Conservation (phyloP, 2,797 vertebrate genomes). For the Antrozous pallidus region DNA sequence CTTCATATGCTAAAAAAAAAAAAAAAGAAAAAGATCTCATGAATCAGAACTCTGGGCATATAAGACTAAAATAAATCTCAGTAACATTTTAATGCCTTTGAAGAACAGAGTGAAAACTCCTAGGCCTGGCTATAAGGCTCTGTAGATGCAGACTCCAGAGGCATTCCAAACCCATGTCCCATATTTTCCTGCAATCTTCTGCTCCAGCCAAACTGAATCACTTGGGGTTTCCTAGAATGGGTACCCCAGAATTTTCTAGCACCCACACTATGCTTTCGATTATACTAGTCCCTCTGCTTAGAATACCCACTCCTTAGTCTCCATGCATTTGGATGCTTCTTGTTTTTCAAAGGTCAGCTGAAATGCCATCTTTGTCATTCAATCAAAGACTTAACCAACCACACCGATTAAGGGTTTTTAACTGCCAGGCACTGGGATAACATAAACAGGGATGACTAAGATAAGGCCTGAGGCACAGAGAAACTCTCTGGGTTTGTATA, state of each 20-base stretch:
- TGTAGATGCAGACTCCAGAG: not conserved
- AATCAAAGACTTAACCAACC: slow-evolving; percentile 33
- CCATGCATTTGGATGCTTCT: not conserved
- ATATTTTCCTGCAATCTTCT: not conserved
- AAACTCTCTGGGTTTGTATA: not conserved
- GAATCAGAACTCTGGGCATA: not conserved
- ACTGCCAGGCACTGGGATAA: not conserved
- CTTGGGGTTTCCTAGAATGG: not conserved
- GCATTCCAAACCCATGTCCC: not conserved
- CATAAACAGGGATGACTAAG: slow-evolving; percentile 20
- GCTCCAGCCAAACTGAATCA: not conserved
- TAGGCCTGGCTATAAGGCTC: not conserved
- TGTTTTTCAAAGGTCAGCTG: not conserved
- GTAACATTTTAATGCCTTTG: not conserved
- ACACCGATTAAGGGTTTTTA: slow-evolving; percentile 18
- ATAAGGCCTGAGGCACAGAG: not conserved
- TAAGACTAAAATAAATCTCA: not conserved
- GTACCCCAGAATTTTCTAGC: not conserved
- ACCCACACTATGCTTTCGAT: not conserved
- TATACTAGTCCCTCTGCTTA: not conserved
- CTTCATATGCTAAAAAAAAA: not conserved
- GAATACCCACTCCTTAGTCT: not conserved
- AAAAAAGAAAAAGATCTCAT: not conserved
- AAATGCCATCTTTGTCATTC: slow-evolving; percentile 16
- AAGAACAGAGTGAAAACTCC: not conserved